Evolutionary conservation across 2,797 vertebrate genomes (phyloP), one percentile per base, ranked within the genome.

Genomic region (Pseudotriccus pelzelni): DNA sequence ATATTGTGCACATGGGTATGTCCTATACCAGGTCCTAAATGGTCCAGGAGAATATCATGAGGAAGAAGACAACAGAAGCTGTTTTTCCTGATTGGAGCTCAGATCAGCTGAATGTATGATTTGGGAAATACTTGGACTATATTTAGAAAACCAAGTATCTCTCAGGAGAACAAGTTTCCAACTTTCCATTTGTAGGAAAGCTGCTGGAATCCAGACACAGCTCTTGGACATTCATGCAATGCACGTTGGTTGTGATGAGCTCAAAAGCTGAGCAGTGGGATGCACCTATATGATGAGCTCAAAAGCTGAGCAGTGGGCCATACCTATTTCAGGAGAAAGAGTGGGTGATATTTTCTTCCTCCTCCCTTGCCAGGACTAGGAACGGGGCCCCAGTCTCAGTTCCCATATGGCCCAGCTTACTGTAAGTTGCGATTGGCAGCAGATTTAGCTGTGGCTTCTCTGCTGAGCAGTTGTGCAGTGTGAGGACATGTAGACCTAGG

Each of bases 311-410:
- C 56, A 70, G 77, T 92, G 66, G 59, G 72, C 67, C 91, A 93
- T 36, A 34, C 60, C 66, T 95, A 94, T 95, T 95, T 89, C 91
- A 59, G 76, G 76, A 89, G 55, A 59, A 59, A 60, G 63, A 86
- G 94, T 96, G 91, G 92, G 85, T 91, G 74, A 43, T 82, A 21
- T 76, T 93, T 85, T 70, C 69, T 49, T 90, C 62, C 64, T 93
- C n/a, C 41, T 90, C 41, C 69, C 52, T 94, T 93, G 83, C 85
- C 47, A 73, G 79, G 79, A 59, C 76, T 88, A 76, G 87, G 73
- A 95, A 87, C 82, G 84, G 82, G 88, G 76, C 58, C 58, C 52
- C 34, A 72, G 4, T 52, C 82, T 87, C 43, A 3, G 58, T 39
- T 92, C 18, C 87, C 91, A 86, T 91, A 93, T 81, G 82, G 66